Percentiles rank a stretch among this genome's conserved stretches.
These are phyloP conservation scores for Allygus modestus DNA, from an alignment of 2,888 invertebrate species.

Conservation along the genomic window DNA sequence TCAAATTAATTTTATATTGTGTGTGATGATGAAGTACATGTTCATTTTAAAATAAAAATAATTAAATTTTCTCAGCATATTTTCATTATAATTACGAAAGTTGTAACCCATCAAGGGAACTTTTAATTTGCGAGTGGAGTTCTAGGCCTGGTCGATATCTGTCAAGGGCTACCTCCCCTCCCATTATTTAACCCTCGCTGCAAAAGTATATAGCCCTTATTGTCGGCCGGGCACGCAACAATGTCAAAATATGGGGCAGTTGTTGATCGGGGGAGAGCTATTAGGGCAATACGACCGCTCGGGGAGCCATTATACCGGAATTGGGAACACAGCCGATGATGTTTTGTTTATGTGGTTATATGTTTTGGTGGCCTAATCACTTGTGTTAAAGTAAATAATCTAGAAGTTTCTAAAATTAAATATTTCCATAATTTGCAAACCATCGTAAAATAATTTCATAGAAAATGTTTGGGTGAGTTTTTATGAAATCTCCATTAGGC, in stretches of 20 bases:
- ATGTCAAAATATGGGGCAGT: slow-evolving; percentile 52
- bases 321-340: too few relatives aligned
- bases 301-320: neutral
- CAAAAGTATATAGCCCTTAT: slow-evolving; percentile 20
- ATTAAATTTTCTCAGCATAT: neutral
- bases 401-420: too few relatives aligned
- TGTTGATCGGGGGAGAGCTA: neutral
- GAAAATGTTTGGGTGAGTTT: too few relatives aligned
- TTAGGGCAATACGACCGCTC: neutral
- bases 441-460: too few relatives aligned
- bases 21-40: too few relatives aligned
- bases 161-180: slow-evolving; percentile 15
- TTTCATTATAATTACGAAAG: neutral
- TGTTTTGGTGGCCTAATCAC: too few relatives aligned
- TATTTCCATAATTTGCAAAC: too few relatives aligned
- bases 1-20: too few relatives aligned
- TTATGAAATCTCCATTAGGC: too few relatives aligned
- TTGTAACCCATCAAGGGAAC: slow-evolving; percentile 11
- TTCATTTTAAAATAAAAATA: neutral
- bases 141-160: neutral
- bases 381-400: too few relatives aligned
- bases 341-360: too few relatives aligned
- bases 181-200: slow-evolving; percentile 16
- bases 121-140: slow-evolving; percentile 26
- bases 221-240: slow-evolving; percentile 21